Conservation (phyloP, 2,888 invertebrate genomes). For the Mimas tiliae region DNA sequence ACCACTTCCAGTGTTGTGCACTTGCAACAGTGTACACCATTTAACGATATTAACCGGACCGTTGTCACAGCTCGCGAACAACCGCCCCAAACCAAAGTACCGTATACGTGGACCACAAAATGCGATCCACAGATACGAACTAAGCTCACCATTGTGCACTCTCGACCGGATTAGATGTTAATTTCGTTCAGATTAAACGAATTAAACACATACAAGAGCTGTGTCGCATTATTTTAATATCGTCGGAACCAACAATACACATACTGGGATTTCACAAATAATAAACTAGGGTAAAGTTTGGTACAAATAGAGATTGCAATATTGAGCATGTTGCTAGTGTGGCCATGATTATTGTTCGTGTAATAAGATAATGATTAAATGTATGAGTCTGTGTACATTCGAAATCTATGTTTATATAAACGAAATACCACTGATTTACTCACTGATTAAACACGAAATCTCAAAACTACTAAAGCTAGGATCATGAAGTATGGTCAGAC, state of each 20-base stretch:
- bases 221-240: conserved; percentile 28
- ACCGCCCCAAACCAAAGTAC: conserved; percentile 60
- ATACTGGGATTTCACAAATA: neutral
- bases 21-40: conserved; percentile 62
- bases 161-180: conserved; percentile 45
- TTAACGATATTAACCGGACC: conserved; percentile 65
- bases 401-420: too few relatives aligned
- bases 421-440: too few relatives aligned
- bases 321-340: neutral
- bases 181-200: conserved; percentile 48
- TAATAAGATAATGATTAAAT: neutral
- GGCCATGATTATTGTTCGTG: neutral
- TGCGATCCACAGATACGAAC: conserved; percentile 27
- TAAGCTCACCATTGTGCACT: conserved; percentile 42
- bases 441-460: too few relatives aligned
- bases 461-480: too few relatives aligned
- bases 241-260: conserved; percentile 8
- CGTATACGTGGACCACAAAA: conserved; percentile 63
- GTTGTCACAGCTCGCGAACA: conserved; percentile 57
- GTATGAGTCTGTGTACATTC: neutral
- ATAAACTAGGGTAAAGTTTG: neutral
- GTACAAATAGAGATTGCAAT: neutral
- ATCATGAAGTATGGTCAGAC: too few relatives aligned
- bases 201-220: conserved; percentile 28
- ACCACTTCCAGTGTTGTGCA: conserved; percentile 45